phyloP scores from a whole-genome alignment of 2,113 vertebrate species.

The Pterophyllum scalare region DNA sequence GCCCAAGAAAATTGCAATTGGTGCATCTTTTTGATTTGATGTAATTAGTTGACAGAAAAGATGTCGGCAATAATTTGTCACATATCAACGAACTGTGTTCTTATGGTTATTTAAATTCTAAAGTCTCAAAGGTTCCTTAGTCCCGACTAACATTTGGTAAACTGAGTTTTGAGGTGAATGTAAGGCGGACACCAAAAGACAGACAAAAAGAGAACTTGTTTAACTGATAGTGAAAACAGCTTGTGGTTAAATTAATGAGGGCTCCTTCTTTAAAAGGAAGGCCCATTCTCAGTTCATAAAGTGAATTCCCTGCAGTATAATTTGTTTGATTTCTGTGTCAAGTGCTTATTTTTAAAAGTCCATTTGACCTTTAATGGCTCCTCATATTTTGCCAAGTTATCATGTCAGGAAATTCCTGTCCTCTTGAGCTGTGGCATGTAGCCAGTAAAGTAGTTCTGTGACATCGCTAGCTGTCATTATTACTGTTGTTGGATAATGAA shows the following conservation, averaged over 20 bases:
- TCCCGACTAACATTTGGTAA: neutral
- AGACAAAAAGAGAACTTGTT: too few species aligned
- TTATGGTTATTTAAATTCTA: too few species aligned
- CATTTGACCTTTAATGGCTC: neutral
- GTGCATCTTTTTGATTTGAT: too few species aligned
- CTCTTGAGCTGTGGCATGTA: neutral
- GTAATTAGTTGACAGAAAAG: too few species aligned
- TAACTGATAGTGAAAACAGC: neutral
- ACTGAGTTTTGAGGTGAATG: neutral
- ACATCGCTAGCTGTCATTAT: slow-evolving; percentile 22
- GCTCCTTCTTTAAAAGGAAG: neutral
- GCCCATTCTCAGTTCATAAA: neutral
- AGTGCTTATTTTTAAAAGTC: neutral
- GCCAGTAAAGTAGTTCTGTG: neutral
- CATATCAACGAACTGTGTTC: neutral
- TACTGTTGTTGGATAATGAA: slow-evolving; percentile 10
- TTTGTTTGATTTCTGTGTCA: neutral
- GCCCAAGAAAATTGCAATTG: too few species aligned
- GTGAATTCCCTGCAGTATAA: neutral
- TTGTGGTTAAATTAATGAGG: neutral
- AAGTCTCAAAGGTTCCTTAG: neutral
- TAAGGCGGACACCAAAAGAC: too few species aligned
- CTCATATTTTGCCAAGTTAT: neutral
- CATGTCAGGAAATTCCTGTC: neutral
- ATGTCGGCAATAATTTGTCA: neutral